Conservation (phyloP, 2,888 invertebrate genomes). For the Anagyrus pseudococci region DNA sequence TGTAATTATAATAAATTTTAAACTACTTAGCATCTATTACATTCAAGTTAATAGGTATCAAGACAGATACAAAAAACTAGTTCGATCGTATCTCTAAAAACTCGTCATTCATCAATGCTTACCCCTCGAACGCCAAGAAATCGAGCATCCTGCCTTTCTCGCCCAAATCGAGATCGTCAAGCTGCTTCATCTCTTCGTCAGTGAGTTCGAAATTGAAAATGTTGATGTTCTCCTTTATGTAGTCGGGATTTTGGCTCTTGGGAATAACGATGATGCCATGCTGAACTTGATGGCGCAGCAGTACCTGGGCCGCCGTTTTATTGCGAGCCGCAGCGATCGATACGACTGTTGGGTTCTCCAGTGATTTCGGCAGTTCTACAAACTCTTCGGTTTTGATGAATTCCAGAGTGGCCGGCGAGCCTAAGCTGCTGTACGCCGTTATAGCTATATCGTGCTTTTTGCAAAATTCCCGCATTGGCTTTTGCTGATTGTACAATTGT, state of each 20-base stretch:
- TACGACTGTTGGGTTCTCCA: constrained; percentile 68
- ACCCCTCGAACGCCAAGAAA: constrained; percentile 65
- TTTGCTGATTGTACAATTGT: constrained; percentile 79
- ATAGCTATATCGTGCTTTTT: constrained; percentile 69
- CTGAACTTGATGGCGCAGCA: constrained; percentile 74
- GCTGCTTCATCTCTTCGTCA: constrained; percentile 64
- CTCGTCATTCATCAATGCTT: no score
- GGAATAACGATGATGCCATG: constrained; percentile 76
- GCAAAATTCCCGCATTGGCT: constrained; percentile 70
- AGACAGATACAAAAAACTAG: no score
- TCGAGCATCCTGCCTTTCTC: constrained; percentile 72
- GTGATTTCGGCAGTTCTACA: constrained; percentile 64
- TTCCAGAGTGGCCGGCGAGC: constrained; percentile 72
- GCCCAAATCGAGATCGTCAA: constrained; percentile 68
- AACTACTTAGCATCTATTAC: no score
- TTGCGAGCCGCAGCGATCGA: constrained; percentile 67
- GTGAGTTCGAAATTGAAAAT: constrained; percentile 71
- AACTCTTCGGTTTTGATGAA: constrained; percentile 45
- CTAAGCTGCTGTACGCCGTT: constrained; percentile 75
- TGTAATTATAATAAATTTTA: no score
- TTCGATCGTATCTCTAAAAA: no score
- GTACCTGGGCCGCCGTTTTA: constrained; percentile 74
- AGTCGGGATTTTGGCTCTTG: constrained; percentile 74
- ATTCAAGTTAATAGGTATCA: no score
- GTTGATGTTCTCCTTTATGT: constrained; percentile 74